Evolutionary conservation across 2,797 vertebrate species (phyloP).

Genomic region (Dendrocincla fuliginosa): DNA sequence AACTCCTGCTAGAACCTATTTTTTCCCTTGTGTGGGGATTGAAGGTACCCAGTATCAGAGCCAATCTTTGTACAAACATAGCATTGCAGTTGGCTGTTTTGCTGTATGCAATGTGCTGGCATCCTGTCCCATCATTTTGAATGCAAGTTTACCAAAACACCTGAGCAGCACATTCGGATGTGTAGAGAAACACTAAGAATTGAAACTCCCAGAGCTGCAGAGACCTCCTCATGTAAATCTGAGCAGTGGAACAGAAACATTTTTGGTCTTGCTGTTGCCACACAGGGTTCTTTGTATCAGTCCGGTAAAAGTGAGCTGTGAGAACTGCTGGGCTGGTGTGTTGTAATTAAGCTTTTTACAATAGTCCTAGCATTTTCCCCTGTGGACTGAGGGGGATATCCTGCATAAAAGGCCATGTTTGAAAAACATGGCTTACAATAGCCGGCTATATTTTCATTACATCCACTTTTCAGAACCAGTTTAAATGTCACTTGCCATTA

Average conservation of each 20-base stretch:
- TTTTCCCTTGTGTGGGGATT: neutral
- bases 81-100: neutral
- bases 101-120: neutral
- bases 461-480: neutral
- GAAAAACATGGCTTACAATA: neutral
- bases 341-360: neutral
- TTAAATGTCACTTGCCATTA: neutral
- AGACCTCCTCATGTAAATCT: neutral
- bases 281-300: neutral
- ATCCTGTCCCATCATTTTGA: neutral
- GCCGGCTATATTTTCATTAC: neutral
- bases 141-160: neutral
- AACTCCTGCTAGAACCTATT: neutral
- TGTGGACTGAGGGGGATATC: constrained; percentile 27
- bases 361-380: neutral
- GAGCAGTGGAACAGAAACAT: neutral
- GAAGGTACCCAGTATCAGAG: neutral
- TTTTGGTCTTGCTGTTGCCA: neutral
- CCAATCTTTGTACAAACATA: neutral
- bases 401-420: neutral
- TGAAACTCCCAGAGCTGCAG: neutral
- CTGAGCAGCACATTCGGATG: neutral
- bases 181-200: neutral
- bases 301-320: neutral
- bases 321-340: neutral